Base-by-base conservation (phyloP, 2,888 invertebrate genomes). In the Leptogaster cylindrica region DNA sequence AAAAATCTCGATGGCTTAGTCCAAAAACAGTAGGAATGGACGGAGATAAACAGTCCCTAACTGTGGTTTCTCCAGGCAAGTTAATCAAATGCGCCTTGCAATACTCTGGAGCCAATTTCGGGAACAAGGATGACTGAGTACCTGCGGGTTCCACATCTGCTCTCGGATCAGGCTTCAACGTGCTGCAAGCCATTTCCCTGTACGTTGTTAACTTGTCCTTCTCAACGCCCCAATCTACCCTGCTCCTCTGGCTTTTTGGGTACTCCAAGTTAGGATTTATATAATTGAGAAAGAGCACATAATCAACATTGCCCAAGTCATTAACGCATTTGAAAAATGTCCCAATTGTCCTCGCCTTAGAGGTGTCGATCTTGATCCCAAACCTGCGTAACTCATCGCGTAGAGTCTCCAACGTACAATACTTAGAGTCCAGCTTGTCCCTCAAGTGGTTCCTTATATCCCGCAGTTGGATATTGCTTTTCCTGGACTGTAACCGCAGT, bases 1-100 rank as follows among this genome's bases (percentile, higher is more conserved):
- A 18, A 8, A 52, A 65, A 41, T 65, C 65, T 4, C 44, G 20
- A 44, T 65, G 65, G 3, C 12, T 31, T 10, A 65, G 12, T 2
- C 65, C 65, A 10, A 41, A 52, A 3, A 1, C 3, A 2, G 12
- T 18, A 3, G 65, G 12, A 4, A 65, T 44, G 41, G 50, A 18
- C 5, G 65, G 52, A 2, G 44, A 41, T 39, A 65, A 44, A 10
- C 51, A 20, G 2, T 4, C 12, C n/a, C 16, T 58, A 2, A 41
- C 41, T 6, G 10, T 36, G 3, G 33, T 58, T 16, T 41, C 58
- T 20, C 25, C 25, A 10, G 25, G 25, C 2, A 50, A 16, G 12
- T 14, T 28, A 12, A 6, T 25, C 2, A 50, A 7, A 33, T 28
- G n/a, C 3, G 8, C 23, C 28, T 31, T 64, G 12, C 10, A n/a